Base-by-base conservation (phyloP, 30 jellyfish, hydroid and myxozoan species). In the Sanderia malayensis region DNA sequence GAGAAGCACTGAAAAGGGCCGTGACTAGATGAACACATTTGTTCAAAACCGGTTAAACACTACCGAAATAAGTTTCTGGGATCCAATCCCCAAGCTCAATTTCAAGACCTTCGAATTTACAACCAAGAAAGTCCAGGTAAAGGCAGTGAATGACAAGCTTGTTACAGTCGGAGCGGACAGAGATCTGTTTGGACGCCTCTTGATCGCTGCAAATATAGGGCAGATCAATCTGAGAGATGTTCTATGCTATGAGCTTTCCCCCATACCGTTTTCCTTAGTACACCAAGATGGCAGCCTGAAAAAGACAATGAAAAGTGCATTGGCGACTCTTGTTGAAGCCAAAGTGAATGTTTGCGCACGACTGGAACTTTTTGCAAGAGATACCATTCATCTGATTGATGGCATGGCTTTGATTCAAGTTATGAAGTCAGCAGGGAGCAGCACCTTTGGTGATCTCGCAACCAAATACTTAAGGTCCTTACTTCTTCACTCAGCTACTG, bases 371-470 rank as follows among this genome's bases (percentile, higher is more conserved):
- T 41, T 15, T 15, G 15, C 55, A 41, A 15, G 15, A 6, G 15
- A 6, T 41, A 41, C 15, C 11, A 15, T 15, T 15, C 15, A 41
- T 41, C 8, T 41, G 8, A 41, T 41, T 15, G 55, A 41, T 41
- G 55, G 55, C 8, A 41, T 41, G 55, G 55, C 55, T 6, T 15
- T 41, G 8, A 41, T 41, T 41, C 55, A 41, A 41, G 23, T 58
- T 26, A 17, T 58, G 70, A 58, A 58, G 70, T 15, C 70, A 0
- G 44, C 31, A 2, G 1, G 1, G 19, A 31, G 31, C 23, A 31
- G 31, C n/a, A 58, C 70, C 1, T 58, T 58, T 58, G 70, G 70
- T 58, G 27, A 58, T 23, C 23, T 58, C n/a, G 70, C 70, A 15
- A 26, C n/a, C 31, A 58, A 58, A 31, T 31, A 58, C 70, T 58